Percentiles rank a stretch among this genome's conserved stretches.
Conservation (phyloP, 1,140 invertebrate genomes). For the Chelonus insularis region DNA sequence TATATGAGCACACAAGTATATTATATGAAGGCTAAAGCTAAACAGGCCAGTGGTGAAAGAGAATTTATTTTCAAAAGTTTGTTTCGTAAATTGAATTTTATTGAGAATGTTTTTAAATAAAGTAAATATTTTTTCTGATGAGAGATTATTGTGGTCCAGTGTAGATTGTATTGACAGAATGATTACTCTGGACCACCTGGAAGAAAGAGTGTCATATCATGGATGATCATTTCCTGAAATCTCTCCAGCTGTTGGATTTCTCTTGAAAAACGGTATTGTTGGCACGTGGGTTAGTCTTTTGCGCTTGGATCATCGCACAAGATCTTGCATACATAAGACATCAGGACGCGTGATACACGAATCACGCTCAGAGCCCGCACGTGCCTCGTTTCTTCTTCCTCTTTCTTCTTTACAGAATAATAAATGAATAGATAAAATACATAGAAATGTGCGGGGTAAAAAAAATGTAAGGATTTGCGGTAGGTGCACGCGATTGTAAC, state of each 20-base stretch:
- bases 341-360: slow-evolving; percentile 28
- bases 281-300: slow-evolving; percentile 22
- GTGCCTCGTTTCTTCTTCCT: slow-evolving; percentile 13
- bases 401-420: neutral
- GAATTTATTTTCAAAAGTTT: too few species aligned
- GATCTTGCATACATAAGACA: slow-evolving; percentile 26
- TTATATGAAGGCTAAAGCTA: too few species aligned
- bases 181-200: slow-evolving; percentile 7
- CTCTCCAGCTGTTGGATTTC: slow-evolving; percentile 18
- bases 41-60: too few species aligned
- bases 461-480: slow-evolving; percentile 18
- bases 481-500: slow-evolving; percentile 25
- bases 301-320: slow-evolving; percentile 19
- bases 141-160: too few species aligned
- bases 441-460: neutral
- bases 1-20: too few species aligned
- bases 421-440: neutral
- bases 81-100: too few species aligned
- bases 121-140: too few species aligned
- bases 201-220: neutral
- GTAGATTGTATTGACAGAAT: too few species aligned
- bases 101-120: too few species aligned
- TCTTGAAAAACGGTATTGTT: slow-evolving; percentile 3
- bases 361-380: slow-evolving; percentile 23
- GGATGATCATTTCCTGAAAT: neutral